Conservation (phyloP, 2,888 invertebrate species). For the Endotricha flammealis region DNA sequence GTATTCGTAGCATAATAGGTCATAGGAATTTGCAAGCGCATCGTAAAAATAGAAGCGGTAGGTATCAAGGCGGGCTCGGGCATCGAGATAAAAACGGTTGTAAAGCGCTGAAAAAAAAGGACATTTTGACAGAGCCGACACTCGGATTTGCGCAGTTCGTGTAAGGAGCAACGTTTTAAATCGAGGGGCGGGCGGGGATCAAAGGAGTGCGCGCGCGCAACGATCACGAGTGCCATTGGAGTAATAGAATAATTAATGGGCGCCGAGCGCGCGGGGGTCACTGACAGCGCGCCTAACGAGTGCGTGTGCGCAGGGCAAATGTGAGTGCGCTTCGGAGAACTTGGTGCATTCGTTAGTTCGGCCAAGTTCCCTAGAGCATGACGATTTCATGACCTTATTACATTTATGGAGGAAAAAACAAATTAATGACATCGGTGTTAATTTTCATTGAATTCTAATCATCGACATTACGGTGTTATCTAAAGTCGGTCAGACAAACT, state of each 20-base stretch:
- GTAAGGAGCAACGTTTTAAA: constrained; percentile 36
- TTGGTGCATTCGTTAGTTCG: constrained; percentile 17
- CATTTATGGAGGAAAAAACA: constrained; percentile 1
- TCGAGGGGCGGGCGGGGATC: constrained; percentile 46
- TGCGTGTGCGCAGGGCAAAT: constrained; percentile 21
- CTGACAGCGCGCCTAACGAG: constrained; percentile 43
- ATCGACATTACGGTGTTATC: not conserved
- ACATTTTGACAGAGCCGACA: constrained; percentile 19
- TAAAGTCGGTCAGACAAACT: no score
- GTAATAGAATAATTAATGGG: constrained; percentile 73
- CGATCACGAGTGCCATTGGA: constrained; percentile 56
- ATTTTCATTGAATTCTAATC: not conserved
- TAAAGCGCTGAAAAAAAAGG: constrained; percentile 24
- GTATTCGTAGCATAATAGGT: constrained; percentile 25
- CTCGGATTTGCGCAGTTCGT: constrained; percentile 27
- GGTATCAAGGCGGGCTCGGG: constrained; percentile 17
- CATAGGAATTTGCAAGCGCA: constrained; percentile 36
- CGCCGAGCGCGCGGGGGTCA: constrained; percentile 51
- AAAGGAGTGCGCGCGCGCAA: constrained; percentile 53
- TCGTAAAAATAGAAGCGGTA: constrained; percentile 26
- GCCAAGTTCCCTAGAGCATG: constrained; percentile 9
- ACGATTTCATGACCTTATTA: not conserved
- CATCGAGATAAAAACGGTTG: constrained; percentile 23
- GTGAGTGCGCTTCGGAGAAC: constrained; percentile 28
- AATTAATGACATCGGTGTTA: not conserved